Percentiles rank a stretch among this genome's conserved stretches.
phyloP scores from a whole-genome alignment of 2,888 invertebrate species.

The Agrotis segetum region DNA sequence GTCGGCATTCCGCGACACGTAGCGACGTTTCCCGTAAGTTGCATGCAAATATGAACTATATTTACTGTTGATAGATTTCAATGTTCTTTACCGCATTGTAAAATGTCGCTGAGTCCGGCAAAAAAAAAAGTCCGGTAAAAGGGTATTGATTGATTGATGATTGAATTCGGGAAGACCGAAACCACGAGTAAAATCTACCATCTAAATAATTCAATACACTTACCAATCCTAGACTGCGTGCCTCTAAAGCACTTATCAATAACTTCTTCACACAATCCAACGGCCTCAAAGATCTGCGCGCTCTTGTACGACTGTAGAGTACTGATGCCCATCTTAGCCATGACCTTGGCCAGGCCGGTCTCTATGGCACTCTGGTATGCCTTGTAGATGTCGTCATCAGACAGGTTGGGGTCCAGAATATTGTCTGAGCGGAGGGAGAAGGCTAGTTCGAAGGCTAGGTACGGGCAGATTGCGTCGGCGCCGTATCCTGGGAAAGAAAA shows the following conservation, averaged over 20 bases:
- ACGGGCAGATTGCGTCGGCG: conserved; percentile 99
- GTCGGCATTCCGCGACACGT: too few species aligned
- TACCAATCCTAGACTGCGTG: conserved; percentile 92
- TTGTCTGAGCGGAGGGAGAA: conserved; percentile 96
- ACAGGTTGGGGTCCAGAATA: conserved; percentile 94
- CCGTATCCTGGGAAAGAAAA: conserved; percentile 93
- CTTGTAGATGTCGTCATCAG: conserved; percentile 95
- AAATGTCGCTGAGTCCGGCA: too few species aligned
- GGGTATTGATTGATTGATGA: too few species aligned
- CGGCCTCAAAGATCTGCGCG: conserved; percentile 99
- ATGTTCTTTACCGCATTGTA: too few species aligned
- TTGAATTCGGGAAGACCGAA: too few species aligned
- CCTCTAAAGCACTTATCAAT: conserved; percentile 98
- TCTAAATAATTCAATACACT: conserved; percentile 54
- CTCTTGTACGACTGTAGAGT: conserved; percentile 99
- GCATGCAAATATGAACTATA: too few species aligned
- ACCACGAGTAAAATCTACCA: too few species aligned
- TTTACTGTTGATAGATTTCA: too few species aligned
- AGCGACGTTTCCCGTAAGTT: too few species aligned
- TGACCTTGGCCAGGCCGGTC: conserved; percentile 93
- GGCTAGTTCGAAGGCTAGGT: conserved; percentile 98
- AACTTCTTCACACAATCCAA: conserved; percentile 97
- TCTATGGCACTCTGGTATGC: conserved; percentile 98
- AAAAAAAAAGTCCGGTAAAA: too few species aligned
- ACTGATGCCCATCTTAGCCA: conserved; percentile 99